Conservation (phyloP, 2,113 vertebrate species). For the Jaculus jaculus region DNA sequence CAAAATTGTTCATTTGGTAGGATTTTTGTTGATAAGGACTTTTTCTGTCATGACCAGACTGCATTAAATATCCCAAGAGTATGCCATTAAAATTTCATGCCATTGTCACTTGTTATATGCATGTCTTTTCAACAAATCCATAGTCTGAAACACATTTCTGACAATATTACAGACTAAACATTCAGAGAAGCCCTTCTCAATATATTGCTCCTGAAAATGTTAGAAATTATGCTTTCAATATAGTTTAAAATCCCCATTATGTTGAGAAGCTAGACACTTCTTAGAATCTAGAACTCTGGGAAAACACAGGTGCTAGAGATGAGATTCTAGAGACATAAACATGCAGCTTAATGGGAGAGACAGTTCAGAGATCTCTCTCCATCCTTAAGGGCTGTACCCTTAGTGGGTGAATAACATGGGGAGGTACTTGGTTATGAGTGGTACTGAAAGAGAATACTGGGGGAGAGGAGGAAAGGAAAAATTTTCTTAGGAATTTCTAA, state of each 20-base stretch:
- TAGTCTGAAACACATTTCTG: neutral
- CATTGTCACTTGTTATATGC: neutral
- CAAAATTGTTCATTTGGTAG: constrained; percentile 8
- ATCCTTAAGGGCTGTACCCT: neutral
- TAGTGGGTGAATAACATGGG: neutral
- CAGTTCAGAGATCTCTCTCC: neutral
- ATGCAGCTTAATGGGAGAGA: neutral
- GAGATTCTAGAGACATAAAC: neutral
- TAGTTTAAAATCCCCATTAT: neutral
- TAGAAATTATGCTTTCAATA: constrained; percentile 16
- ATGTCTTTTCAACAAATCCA: constrained; percentile 27
- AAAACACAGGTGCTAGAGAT: neutral
- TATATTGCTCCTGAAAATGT: neutral
- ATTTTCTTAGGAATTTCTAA: neutral
- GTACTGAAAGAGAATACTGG: neutral
- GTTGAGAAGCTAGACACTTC: constrained; percentile 1
- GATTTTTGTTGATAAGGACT: neutral
- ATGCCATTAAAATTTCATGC: neutral
- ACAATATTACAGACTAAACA: neutral
- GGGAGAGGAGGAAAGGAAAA: neutral
- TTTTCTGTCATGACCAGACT: neutral
- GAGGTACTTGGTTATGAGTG: constrained; percentile 10
- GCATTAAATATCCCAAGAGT: neutral
- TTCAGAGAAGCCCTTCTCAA: constrained; percentile 11
- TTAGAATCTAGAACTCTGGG: neutral